Percentiles rank a stretch among this genome's conserved stretches.
Conservation (phyloP, 2,113 vertebrate genomes). For the Bubo bubo region DNA sequence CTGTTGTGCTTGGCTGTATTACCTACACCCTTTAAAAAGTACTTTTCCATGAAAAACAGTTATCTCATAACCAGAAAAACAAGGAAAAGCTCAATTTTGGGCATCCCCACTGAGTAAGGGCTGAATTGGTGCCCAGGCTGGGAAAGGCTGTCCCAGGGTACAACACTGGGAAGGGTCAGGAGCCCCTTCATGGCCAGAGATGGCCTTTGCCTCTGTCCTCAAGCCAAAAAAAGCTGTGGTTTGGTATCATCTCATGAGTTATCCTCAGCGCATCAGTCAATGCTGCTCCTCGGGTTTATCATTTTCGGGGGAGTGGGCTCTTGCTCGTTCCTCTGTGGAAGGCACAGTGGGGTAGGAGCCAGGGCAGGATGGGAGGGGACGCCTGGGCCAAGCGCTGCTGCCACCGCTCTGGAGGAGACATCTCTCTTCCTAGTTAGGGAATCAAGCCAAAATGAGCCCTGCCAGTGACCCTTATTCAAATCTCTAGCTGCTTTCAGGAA, state of each 20-base stretch:
- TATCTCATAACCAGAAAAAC: neutral
- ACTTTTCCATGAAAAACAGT: neutral
- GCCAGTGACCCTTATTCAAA: neutral
- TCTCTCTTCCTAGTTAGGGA: neutral
- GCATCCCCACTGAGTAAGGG: neutral
- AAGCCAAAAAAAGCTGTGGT: neutral
- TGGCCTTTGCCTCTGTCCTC: neutral
- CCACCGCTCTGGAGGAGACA: neutral
- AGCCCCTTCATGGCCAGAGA: neutral
- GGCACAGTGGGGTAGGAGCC: neutral
- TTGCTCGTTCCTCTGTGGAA: neutral
- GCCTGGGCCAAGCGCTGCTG: accelerated
- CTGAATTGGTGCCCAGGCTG: neutral
- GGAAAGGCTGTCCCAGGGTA: neutral
- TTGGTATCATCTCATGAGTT: neutral
- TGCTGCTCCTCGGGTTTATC: neutral
- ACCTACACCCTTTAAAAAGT: neutral
- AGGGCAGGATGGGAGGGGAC: accelerated
- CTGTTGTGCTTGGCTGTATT: neutral
- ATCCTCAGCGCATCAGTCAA: neutral
- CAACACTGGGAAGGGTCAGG: accelerated
- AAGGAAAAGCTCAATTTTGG: neutral
- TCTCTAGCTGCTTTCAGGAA: neutral
- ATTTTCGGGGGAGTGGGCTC: neutral
- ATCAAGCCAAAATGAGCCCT: neutral